These are phyloP conservation scores for Xanthorhoe designata DNA, from an alignment of 2,888 invertebrate genomes.

Conservation along the genomic window DNA sequence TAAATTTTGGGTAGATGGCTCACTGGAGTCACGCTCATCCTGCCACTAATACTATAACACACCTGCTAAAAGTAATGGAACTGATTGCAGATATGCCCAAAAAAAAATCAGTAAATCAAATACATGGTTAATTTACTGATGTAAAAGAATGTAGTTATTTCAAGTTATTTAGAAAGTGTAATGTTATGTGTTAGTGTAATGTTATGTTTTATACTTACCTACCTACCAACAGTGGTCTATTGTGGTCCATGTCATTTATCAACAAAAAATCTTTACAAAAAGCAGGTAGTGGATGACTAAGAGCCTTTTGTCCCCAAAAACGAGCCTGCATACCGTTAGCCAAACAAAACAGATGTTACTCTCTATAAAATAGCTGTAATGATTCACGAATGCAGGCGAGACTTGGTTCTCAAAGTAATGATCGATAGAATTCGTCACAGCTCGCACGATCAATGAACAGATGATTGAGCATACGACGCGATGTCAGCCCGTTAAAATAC, in stretches of 20 bases:
- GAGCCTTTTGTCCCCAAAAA: constrained; percentile 78
- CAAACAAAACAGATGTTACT: constrained; percentile 74
- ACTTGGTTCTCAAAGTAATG: constrained; percentile 63
- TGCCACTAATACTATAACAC: too few species aligned
- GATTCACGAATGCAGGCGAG: constrained; percentile 57
- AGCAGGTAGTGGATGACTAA: constrained; percentile 77
- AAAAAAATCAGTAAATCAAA: too few species aligned
- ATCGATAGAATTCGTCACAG: constrained; percentile 75
- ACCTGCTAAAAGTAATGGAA: too few species aligned
- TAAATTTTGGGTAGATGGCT: neutral
- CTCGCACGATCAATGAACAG: constrained; percentile 61
- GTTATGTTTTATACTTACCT: constrained; percentile 9
- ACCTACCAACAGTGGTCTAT: constrained; percentile 19
- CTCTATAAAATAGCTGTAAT: constrained; percentile 71
- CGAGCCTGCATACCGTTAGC: constrained; percentile 77
- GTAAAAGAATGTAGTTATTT: neutral
- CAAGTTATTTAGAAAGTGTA: constrained; percentile 1
- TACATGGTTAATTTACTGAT: neutral
- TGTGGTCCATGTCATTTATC: constrained; percentile 36
- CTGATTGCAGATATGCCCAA: too few species aligned
- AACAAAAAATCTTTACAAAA: constrained; percentile 67
- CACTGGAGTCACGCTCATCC: too few species aligned
- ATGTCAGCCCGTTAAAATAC: constrained; percentile 6
- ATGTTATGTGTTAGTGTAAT: constrained; percentile 13
- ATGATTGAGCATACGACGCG: constrained; percentile 48